Evolutionary conservation across 2,888 invertebrate species (phyloP), one percentile per base, ranked within the genome.

Genomic region (Harpalus rubripes): DNA sequence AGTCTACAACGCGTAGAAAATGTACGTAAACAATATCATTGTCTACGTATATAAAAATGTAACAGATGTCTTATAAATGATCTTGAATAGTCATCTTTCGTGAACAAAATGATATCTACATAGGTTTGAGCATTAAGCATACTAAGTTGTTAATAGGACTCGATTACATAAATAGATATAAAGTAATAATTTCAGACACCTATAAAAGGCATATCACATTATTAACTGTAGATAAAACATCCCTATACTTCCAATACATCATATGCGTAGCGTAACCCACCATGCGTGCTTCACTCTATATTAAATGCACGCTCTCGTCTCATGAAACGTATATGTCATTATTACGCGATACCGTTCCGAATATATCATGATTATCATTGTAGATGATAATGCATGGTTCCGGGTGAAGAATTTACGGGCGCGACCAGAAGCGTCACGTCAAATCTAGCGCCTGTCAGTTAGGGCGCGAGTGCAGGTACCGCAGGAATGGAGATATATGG

Each of bases 311-410:
- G 81, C 18, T 81, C 12, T 52, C 44, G 32, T 52, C 65, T 41
- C 78, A 12, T 58, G 58, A 18, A 74, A 16, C 61, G 61, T 63
- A 81, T 81, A 61, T 65, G 81, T 81, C 81, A 81, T 81, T 81
- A 81, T 44, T 81, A 61, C 44, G 81, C 10, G 81, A 81, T 81
- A 81, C 41, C 63, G 81, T 41, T 61, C 65, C 81, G 63, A 44
- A 81, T 81, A 81, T 61, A 81, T 81, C 81, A 81, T 65, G 44
- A 81, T 81, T 81, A 81, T 61, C 61, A 81, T 65, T 65, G 61
- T n/a, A 80, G 79, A 80, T 63, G 81, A 81, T 61, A 65, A 81
- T 81, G 41, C 63, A 81, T 81, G 65, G 41, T 41, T 81, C 32
- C 32, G 81, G 44, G 41, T 81, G 81, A 81, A 81, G 72, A 68